Conservation (phyloP, 2,113 vertebrate species). For the Mesitornis unicolor region DNA sequence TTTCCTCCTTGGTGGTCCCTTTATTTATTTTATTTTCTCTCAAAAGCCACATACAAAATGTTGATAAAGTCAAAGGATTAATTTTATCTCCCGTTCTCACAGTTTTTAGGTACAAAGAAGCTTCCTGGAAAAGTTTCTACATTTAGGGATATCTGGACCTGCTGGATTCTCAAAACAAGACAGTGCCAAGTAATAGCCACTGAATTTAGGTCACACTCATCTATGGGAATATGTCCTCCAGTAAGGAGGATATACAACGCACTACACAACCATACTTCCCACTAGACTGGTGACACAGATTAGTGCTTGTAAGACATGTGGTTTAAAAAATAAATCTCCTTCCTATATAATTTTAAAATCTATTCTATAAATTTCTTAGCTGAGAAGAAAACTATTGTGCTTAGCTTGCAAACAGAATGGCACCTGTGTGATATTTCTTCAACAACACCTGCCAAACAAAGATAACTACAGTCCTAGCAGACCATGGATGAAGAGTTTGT, state of each 20-base stretch:
- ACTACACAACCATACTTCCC: neutral
- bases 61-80: neutral
- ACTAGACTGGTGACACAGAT: neutral
- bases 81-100: neutral
- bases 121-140: neutral
- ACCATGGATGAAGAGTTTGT: neutral
- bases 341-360: neutral
- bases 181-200: neutral
- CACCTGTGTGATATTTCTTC: neutral
- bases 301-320: neutral
- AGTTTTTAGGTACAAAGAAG: neutral
- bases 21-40: constrained; percentile 12
- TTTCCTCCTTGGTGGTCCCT: neutral
- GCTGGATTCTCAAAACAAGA: neutral
- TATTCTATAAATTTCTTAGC: neutral
- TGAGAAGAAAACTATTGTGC: neutral
- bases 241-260: neutral
- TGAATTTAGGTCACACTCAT: neutral
- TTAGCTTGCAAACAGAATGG: neutral
- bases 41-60: neutral
- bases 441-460: neutral
- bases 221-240: neutral
- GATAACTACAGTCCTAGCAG: neutral
- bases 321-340: neutral
- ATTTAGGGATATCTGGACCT: neutral